Evolutionary conservation across 2,888 invertebrate species (phyloP).

Genomic region (Mythimna pallens): DNA sequence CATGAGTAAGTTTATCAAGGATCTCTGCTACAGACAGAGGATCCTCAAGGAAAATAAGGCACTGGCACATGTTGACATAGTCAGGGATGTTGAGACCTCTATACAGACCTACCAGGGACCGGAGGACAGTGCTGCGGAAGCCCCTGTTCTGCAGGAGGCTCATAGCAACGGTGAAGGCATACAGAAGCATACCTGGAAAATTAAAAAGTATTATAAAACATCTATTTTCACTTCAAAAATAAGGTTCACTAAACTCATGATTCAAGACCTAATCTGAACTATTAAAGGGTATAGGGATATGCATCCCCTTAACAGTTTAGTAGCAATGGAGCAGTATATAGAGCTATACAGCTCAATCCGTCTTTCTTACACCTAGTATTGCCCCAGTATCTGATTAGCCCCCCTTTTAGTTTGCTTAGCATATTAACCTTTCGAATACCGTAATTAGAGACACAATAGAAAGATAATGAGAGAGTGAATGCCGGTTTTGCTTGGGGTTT

Average conservation of each 20-base stretch:
- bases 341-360: too few relatives aligned
- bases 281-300: too few relatives aligned
- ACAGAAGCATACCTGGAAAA: constrained; percentile 95
- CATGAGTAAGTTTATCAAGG: constrained; percentile 96
- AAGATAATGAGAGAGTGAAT: too few relatives aligned
- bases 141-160: constrained; percentile 98
- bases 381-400: too few relatives aligned
- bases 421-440: too few relatives aligned
- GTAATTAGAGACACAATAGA: too few relatives aligned
- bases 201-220: background rate
- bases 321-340: too few relatives aligned
- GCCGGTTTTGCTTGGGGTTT: too few relatives aligned
- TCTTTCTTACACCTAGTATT: too few relatives aligned
- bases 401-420: too few relatives aligned
- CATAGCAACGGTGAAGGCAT: constrained; percentile 99
- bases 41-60: constrained; percentile 98
- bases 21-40: constrained; percentile 98
- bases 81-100: constrained; percentile 97
- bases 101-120: constrained; percentile 97
- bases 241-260: background rate
- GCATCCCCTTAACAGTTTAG: too few relatives aligned
- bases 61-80: constrained; percentile 99
- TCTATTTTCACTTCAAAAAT: background rate
- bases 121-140: constrained; percentile 97
- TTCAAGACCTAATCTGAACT: too few relatives aligned